Percentiles rank a stretch among this genome's conserved stretches.
Evolutionary conservation across 2,888 invertebrate species (phyloP).

Genomic region (Embidobia sp.): DNA sequence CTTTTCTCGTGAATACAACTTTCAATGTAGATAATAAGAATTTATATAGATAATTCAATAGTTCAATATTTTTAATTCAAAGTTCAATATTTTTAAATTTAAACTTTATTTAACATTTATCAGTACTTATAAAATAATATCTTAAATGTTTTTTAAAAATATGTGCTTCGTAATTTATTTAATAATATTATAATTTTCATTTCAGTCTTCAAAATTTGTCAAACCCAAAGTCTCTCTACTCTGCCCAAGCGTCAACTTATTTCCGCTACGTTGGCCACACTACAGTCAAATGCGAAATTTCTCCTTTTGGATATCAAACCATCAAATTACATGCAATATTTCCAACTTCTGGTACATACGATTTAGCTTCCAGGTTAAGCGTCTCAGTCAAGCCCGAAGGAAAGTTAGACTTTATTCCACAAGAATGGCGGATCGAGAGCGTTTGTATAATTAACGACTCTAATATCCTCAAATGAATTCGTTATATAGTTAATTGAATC

Average conservation of each 20-base stretch:
- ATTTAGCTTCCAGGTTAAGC: constrained; percentile 85
- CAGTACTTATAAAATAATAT: no score
- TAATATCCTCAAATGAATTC: neutral
- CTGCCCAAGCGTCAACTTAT: constrained; percentile 79
- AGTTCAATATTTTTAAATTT: no score
- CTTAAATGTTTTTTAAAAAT: neutral
- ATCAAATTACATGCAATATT: constrained; percentile 85
- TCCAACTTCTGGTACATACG: constrained; percentile 86
- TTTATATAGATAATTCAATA: no score
- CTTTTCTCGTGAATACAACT: no score
- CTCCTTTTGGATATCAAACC: constrained; percentile 83
- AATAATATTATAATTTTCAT: constrained; percentile 51
- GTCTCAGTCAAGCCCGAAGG: constrained; percentile 78
- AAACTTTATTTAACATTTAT: no score
- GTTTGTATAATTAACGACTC: constrained; percentile 75
- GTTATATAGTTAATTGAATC: neutral
- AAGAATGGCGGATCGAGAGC: constrained; percentile 79
- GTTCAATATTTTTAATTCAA: no score
- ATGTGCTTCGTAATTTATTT: neutral
- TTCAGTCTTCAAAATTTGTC: constrained; percentile 77
- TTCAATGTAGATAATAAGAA: no score
- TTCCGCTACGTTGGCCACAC: constrained; percentile 81
- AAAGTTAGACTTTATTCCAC: constrained; percentile 73
- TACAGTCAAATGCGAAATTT: constrained; percentile 81
- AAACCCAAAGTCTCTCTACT: constrained; percentile 79